Conservation (phyloP, 2,113 vertebrate genomes). For the Callaeas wilsoni region DNA sequence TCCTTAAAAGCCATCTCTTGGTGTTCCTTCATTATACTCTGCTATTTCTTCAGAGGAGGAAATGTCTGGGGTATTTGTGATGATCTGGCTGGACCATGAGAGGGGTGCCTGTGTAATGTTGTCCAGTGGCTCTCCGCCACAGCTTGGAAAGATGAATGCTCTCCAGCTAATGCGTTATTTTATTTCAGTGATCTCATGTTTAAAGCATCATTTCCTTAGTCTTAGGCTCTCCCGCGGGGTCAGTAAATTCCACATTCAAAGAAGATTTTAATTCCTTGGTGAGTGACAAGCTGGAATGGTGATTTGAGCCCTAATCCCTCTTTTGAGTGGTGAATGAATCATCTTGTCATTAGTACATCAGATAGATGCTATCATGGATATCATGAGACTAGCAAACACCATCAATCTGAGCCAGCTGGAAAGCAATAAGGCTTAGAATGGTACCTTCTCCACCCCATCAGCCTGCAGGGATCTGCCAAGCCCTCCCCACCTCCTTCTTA, state of each 20-base stretch:
- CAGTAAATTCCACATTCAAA: constrained; percentile 51
- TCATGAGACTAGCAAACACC: background rate
- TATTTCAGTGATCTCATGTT: constrained; percentile 47
- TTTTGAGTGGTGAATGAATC: background rate
- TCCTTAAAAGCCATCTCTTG: background rate
- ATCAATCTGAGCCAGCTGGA: background rate
- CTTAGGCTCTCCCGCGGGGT: background rate
- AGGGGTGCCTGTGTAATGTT: background rate
- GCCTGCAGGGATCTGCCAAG: background rate
- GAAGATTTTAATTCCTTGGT: constrained; percentile 50
- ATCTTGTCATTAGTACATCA: constrained; percentile 13
- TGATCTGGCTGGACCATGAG: background rate
- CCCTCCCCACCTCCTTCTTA: background rate
- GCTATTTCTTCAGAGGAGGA: background rate
- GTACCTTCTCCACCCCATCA: background rate
- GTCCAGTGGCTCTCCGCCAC: background rate
- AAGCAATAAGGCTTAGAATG: background rate
- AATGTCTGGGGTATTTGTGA: background rate
- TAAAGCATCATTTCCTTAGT: constrained; percentile 23
- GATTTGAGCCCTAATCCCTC: constrained; percentile 4
- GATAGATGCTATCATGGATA: background rate
- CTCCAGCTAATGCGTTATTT: constrained; percentile 18
- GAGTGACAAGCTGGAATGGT: constrained; percentile 39
- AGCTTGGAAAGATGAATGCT: constrained; percentile 1
- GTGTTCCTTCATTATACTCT: background rate